Percentiles rank a stretch among this genome's conserved stretches.
phyloP scores from a whole-genome alignment of 2,113 vertebrate genomes.

The Cariama cristata region DNA sequence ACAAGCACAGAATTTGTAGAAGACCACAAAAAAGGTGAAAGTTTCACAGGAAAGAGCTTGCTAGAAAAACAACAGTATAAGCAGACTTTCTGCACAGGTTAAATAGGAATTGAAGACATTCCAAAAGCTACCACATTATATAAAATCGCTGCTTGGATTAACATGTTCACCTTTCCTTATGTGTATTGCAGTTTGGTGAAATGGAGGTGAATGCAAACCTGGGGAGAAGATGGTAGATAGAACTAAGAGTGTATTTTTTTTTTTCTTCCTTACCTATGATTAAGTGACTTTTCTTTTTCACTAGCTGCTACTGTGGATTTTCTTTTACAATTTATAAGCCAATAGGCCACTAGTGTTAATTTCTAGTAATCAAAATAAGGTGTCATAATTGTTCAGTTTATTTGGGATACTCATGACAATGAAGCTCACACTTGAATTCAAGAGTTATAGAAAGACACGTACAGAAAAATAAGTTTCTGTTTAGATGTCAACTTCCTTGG shows the following conservation, averaged over 20 bases:
- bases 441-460: neutral
- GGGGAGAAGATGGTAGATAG: neutral
- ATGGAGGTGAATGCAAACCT: neutral
- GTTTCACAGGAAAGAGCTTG: neutral
- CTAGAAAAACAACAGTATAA: neutral
- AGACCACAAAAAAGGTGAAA: neutral
- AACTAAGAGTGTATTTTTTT: neutral
- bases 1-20: neutral
- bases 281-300: neutral
- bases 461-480: neutral
- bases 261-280: neutral
- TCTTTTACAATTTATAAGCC: neutral
- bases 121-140: neutral
- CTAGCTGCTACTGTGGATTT: neutral
- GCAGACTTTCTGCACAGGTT: neutral
- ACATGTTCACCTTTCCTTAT: neutral
- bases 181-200: neutral
- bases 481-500: neutral
- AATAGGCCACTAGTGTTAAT: neutral
- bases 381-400: neutral
- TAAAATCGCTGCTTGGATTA: neutral
- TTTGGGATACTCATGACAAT: neutral
- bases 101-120: neutral
- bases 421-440: neutral
- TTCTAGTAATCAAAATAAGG: neutral